These are phyloP conservation scores for Lycia hirtaria DNA, from an alignment of 2,888 invertebrate genomes.

Conservation along the genomic window DNA sequence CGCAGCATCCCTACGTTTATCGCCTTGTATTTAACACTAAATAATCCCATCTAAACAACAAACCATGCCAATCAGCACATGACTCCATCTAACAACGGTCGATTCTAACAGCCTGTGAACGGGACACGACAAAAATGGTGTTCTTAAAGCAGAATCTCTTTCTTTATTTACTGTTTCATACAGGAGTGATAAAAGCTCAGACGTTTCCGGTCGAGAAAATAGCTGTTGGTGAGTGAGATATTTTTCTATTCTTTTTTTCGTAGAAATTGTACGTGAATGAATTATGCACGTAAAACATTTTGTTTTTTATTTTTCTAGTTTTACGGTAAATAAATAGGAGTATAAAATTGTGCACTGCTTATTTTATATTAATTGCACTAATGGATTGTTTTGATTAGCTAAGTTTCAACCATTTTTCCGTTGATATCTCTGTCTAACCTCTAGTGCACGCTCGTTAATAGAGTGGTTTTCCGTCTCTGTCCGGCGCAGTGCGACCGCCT, in stretches of 20 bases:
- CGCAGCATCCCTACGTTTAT: conserved; percentile 75
- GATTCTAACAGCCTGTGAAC: background rate
- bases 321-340: too few relatives aligned
- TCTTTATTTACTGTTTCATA: conserved; percentile 60
- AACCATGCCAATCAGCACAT: conserved; percentile 30
- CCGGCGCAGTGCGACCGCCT: conserved; percentile 50
- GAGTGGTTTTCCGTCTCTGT: conserved; percentile 63
- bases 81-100: background rate
- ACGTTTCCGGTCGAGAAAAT: conserved; percentile 77
- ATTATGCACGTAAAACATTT: too few relatives aligned
- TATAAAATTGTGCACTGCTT: too few relatives aligned
- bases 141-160: conserved; percentile 41
- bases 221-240: conserved; percentile 74
- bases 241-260: background rate
- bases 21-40: conserved; percentile 41
- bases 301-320: too few relatives aligned
- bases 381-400: conserved; percentile 42
- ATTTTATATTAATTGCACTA: conserved; percentile 12
- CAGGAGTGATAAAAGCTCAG: conserved; percentile 66
- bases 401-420: too few relatives aligned
- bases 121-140: conserved; percentile 51
- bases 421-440: conserved; percentile 56
- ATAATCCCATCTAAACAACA: conserved; percentile 36
- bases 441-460: conserved; percentile 48
- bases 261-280: too few relatives aligned